These are phyloP conservation scores for Leuctra nigra DNA, from an alignment of 2,888 invertebrate genomes.

Conservation along the genomic window DNA sequence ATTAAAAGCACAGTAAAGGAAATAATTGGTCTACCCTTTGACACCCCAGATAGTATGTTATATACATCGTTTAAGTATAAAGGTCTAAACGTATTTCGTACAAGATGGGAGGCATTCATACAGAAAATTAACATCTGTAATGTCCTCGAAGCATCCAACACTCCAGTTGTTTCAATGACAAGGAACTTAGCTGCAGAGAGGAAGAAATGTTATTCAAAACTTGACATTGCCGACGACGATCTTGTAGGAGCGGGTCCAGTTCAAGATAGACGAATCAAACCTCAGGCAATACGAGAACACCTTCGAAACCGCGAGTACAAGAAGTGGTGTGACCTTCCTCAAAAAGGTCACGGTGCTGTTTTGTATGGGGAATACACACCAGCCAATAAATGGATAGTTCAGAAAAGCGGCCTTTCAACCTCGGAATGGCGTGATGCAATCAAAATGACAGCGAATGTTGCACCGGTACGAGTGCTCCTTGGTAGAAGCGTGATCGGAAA, in stretches of 20 bases:
- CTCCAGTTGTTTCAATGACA: not conserved
- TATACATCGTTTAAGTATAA: not conserved
- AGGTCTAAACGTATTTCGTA: not conserved
- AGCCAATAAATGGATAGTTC: not conserved
- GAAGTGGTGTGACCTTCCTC: not conserved
- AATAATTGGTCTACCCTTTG: not conserved
- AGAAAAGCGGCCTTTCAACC: not conserved
- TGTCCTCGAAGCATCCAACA: not conserved
- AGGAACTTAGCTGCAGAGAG: not conserved
- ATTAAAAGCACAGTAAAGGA: not conserved
- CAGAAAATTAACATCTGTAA: not conserved
- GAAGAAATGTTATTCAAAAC: not conserved
- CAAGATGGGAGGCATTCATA: not conserved
- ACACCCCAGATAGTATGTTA: not conserved
- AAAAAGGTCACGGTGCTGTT: not conserved
- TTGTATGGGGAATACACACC: not conserved
- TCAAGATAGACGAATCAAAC: too few species aligned
- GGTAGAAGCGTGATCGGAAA: not conserved
- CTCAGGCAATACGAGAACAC: not conserved
- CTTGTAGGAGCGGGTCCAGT: too few species aligned
- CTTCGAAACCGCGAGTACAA: too few species aligned
- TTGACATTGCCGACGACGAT: not conserved
- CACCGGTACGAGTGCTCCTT: not conserved
- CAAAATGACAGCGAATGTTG: not conserved
- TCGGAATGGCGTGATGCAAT: not conserved